phyloP scores from a whole-genome alignment of 2,113 vertebrate genomes.

The Eurypyga helias region DNA sequence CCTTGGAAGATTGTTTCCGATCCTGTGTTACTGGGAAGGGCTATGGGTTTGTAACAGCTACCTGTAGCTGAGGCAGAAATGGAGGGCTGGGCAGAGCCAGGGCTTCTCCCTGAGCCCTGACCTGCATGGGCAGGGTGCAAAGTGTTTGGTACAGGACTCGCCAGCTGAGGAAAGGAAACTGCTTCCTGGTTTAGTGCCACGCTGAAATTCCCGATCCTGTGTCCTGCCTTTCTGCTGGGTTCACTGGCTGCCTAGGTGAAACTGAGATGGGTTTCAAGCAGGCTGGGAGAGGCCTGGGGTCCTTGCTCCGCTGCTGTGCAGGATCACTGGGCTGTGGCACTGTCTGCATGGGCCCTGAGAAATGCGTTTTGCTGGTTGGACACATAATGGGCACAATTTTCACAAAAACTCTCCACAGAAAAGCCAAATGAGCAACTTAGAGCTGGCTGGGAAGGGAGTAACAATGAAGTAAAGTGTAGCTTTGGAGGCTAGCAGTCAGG shows the following conservation, averaged over 20 bases:
- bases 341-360: rapidly evolving
- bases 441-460: rapidly evolving
- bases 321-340: not conserved
- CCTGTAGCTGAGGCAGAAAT: not conserved
- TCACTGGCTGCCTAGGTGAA: not conserved
- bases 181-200: not conserved
- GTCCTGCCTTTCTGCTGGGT: not conserved
- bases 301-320: not conserved
- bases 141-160: not conserved
- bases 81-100: not conserved
- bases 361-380: rapidly evolving
- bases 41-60: not conserved
- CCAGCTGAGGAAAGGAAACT: not conserved
- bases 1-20: not conserved
- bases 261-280: not conserved
- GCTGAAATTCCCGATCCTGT: rapidly evolving
- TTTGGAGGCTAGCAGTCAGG: not conserved
- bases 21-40: not conserved
- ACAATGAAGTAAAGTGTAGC: not conserved
- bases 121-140: not conserved
- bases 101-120: too few relatives aligned
- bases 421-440: not conserved
- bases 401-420: not conserved
- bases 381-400: not conserved
- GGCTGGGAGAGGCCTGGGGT: not conserved